phyloP scores from a whole-genome alignment of 2,797 vertebrate genomes.

The Pseudotriccus pelzelni region DNA sequence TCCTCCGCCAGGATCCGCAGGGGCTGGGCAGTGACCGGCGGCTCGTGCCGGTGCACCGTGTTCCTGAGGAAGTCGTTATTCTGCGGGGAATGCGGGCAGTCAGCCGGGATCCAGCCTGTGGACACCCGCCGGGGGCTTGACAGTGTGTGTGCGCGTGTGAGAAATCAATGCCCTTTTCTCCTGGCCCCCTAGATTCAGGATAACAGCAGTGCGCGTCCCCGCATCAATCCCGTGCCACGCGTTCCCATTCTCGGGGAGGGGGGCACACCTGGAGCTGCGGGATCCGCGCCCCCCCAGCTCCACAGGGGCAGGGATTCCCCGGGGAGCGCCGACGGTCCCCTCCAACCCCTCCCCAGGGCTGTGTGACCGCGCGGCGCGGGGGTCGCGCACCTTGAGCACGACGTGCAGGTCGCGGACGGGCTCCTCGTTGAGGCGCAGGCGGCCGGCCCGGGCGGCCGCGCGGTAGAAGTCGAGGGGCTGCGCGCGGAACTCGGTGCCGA shows the following conservation, averaged over 20 bases:
- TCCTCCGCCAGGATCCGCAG: constrained; percentile 86
- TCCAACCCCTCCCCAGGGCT: accelerated
- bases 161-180: not conserved
- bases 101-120: accelerated
- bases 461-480: constrained; percentile 88
- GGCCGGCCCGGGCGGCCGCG: constrained; percentile 83
- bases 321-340: too few relatives aligned
- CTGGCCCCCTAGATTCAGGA: accelerated
- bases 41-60: constrained; percentile 95
- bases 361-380: accelerated
- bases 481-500: constrained; percentile 88
- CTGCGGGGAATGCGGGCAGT: constrained; percentile 62
- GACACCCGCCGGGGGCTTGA: too few relatives aligned
- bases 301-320: accelerated
- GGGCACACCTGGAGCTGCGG: accelerated
- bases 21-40: constrained; percentile 85
- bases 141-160: too few relatives aligned
- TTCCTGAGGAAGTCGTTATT: constrained; percentile 94
- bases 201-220: accelerated
- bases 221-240: accelerated
- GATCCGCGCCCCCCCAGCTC: not conserved
- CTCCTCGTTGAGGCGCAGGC: constrained; percentile 88
- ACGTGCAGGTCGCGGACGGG: constrained; percentile 84
- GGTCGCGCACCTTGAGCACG: constrained; percentile 84
- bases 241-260: too few relatives aligned